Evolutionary conservation across 2,888 invertebrate genomes (phyloP), one percentile per base, ranked within the genome.

Genomic region (Drosophila borealis): DNA sequence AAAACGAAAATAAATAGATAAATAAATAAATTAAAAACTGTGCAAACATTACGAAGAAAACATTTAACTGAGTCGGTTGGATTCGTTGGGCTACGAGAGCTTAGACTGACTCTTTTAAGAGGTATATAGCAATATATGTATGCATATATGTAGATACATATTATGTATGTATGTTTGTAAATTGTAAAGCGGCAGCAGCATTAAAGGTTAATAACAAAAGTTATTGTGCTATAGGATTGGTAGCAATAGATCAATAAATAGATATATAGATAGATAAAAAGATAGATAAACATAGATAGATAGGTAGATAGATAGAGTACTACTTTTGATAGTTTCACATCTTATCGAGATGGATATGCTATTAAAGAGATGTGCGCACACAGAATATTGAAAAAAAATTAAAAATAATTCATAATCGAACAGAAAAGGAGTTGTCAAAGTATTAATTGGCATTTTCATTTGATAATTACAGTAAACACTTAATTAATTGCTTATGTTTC

Each of bases 191-290:
- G 60, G 67, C 70, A 78, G 86, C 80, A 69, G 81, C 71, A 81
- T 88, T 73, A 45, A 60, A 65, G 56, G 77, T 89, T 89, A 89
- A 89, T 81, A 88, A 88, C 84, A 76, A 68, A 78, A 70, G 63
- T 70, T 56, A 63, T 69, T 61, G 79, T 81, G 73, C 76, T 84
- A 76, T 85, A 81, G 48, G 65, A 76, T 64, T 83, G 56, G 76
- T 61, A 72, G 72, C 73, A 72, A 74, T 67, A 81, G 60, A 70
- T 72, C 42, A 57, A 64, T 77, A 65, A 57, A 68, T 74, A 68
- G 55, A 39, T 62, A 59, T 42, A 53, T 48, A 50, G 41, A 63
- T 36, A 51, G 37, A 69, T 39, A 65, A 8, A 50, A 13, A 62
- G 19, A 63, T 33, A 49, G 13, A 65, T 54, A 57, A 42, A 64